Base-by-base conservation (phyloP, 2,113 vertebrate genomes). In the Gymnocephalus cernua region DNA sequence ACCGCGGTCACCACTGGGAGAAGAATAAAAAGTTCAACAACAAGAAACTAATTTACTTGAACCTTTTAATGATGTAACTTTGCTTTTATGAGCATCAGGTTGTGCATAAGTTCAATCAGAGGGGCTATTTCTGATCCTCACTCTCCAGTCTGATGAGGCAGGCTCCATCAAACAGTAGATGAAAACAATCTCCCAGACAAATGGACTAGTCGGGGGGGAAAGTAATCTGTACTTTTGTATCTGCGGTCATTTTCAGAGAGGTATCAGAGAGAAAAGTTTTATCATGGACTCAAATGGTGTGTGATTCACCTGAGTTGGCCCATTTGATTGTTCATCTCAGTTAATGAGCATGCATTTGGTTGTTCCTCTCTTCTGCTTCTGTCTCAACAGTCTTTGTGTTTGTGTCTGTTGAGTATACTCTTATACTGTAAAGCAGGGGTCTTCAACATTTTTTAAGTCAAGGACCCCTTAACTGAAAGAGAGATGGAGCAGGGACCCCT, bases 221-320 rank as follows among this genome's bases (percentile, higher is more conserved):
- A 27, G 54, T 72, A 82, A 90, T 87, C 58, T 71, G 41, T 73
- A 61, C 73, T 77, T 70, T 59, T 18, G 80, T 67, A 12, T 74
- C 41, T 50, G 13, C 29, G 50, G 61, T 63, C 35, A 64, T 77
- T 82, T 78, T 78, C 50, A 73, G 74, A 77, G 23, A 64, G 73
- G 63, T 66, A 76, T 68, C 63, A 67, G 35, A 71, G 16, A 67
- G 21, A 67, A 75, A 38, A 38, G 8, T 88, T 84, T 64, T 27
- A 67, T 66, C 12, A 2, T n/a, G 6, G 21, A 64, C 68, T 85
- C 45, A 77, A 57, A 77, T 69, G 66, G 14, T 35, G 44, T n/a
- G 68, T 77, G 81, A 90, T 62, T 86, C 80, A 86, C 29, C 70
- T 80, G 51, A 57, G 44, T 71, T 38, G n/a, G 23, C 25, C 41